Percentiles rank a stretch among this genome's conserved stretches.
phyloP scores from a whole-genome alignment of 1,140 invertebrate genomes.

The Caenorhabditis tropicalis region DNA sequence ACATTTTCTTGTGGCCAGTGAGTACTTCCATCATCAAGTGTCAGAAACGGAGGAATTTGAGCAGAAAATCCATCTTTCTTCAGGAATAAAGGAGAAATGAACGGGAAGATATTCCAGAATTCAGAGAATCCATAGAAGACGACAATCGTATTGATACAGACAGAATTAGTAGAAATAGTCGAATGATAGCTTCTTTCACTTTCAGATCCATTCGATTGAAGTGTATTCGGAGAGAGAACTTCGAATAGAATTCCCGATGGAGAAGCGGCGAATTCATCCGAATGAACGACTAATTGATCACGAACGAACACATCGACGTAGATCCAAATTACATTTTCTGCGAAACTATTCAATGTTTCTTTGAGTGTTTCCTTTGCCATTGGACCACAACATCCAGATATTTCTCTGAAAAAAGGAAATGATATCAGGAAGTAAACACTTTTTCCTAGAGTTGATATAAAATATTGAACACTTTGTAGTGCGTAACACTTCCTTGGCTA shows the following conservation, averaged over 20 bases:
- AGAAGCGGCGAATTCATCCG: constrained; percentile 12
- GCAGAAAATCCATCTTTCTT: constrained; percentile 23
- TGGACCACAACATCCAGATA: not conserved
- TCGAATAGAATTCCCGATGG: constrained; percentile 32
- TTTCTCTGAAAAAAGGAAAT: not conserved
- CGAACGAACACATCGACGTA: constrained; percentile 38
- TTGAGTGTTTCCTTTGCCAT: constrained; percentile 22
- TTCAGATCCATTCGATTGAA: not conserved
- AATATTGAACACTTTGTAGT: too few relatives aligned
- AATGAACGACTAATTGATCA: constrained; percentile 9
- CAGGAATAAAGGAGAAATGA: constrained; percentile 33
- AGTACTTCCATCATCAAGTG: constrained; percentile 45
- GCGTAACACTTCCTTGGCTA: too few relatives aligned
- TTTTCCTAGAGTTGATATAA: too few relatives aligned
- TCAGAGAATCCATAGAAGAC: constrained; percentile 38
- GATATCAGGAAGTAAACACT: too few relatives aligned
- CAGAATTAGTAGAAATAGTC: not conserved
- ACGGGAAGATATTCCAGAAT: constrained; percentile 39
- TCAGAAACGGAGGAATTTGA: constrained; percentile 44
- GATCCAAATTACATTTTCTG: constrained; percentile 30
- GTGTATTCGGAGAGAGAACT: not conserved
- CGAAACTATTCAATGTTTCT: not conserved
- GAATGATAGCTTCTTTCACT: constrained; percentile 33
- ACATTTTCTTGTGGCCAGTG: not conserved
- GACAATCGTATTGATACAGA: constrained; percentile 9